These are phyloP conservation scores for Tortrix viridana DNA, from an alignment of 2,888 invertebrate genomes.

Conservation along the genomic window DNA sequence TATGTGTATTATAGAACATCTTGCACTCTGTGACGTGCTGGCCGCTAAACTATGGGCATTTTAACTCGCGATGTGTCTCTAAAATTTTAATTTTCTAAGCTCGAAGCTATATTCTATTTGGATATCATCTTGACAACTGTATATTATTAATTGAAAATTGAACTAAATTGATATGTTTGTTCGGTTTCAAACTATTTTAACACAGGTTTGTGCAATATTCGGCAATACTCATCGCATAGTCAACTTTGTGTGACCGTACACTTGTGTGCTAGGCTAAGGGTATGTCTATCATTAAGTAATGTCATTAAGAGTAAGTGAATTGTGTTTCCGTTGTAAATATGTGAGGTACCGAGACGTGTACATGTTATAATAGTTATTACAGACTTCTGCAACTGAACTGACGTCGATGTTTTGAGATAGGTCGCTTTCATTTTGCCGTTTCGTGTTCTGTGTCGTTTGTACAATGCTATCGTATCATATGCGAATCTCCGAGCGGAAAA, in stretches of 20 bases:
- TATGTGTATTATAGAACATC: no score
- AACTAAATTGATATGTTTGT: slow-evolving; percentile 44
- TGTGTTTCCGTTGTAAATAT: slow-evolving; percentile 13
- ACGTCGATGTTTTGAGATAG: background rate
- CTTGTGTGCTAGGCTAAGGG: slow-evolving; percentile 67
- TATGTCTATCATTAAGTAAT: slow-evolving; percentile 52
- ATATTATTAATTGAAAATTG: slow-evolving; percentile 44
- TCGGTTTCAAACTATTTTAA: slow-evolving; percentile 42
- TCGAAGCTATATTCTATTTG: slow-evolving; percentile 41
- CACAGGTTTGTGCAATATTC: slow-evolving; percentile 76
- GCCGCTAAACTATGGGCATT: slow-evolving; percentile 11
- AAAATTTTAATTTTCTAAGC: slow-evolving; percentile 18
- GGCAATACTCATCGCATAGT: slow-evolving; percentile 80
- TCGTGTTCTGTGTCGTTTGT: no score
- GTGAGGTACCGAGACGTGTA: background rate
- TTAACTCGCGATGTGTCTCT: slow-evolving; percentile 28
- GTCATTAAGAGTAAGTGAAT: slow-evolving; percentile 27
- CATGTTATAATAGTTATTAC: background rate
- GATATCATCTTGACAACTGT: slow-evolving; percentile 46
- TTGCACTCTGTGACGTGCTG: background rate
- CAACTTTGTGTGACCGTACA: slow-evolving; percentile 59
- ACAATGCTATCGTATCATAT: no score
- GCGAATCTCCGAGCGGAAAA: no score
- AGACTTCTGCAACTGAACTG: background rate
- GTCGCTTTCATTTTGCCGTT: no score